Evolutionary conservation across 35 echinoderm and acorn worm genomes (phyloP).

Genomic region (Ophiothrix spiculata): DNA sequence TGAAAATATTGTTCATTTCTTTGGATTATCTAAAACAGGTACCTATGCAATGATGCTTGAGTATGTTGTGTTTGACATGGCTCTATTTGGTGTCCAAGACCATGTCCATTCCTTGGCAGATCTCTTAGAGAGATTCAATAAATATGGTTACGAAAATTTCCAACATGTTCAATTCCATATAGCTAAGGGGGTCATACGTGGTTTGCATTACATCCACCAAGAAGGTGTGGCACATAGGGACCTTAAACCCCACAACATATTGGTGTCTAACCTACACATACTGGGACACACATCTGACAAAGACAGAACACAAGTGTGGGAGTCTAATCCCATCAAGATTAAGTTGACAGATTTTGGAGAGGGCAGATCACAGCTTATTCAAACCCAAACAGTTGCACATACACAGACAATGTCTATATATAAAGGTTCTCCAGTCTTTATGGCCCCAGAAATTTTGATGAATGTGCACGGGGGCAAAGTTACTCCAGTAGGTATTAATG

Average conservation of each 20-base stretch:
- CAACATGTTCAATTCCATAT: background rate
- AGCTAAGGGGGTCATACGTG: background rate
- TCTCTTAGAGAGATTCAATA: conserved; percentile 2
- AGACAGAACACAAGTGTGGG: background rate
- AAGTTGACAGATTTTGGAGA: conserved; percentile 36
- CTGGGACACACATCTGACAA: background rate
- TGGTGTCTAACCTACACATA: conserved; percentile 13
- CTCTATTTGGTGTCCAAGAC: background rate
- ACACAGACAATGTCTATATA: background rate
- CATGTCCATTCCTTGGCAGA: background rate
- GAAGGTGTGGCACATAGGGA: conserved; percentile 6
- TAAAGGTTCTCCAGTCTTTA: background rate
- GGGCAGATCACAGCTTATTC: conserved; percentile 6
- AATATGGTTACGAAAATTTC: background rate
- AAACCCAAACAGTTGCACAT: background rate
- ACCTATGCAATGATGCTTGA: conserved; percentile 17
- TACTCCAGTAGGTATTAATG: background rate
- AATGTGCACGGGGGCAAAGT: background rate
- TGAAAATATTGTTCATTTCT: conserved; percentile 21
- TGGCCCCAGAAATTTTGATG: conserved; percentile 26
- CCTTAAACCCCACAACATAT: conserved; percentile 26
- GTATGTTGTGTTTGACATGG: conserved; percentile 11
- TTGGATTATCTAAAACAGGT: background rate
- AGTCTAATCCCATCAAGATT: background rate
- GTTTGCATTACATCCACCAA: conserved; percentile 1